Evolutionary conservation across 2,113 vertebrate species (phyloP), one percentile per base, ranked within the genome.

Genomic region (Seriola quinqueradiata): DNA sequence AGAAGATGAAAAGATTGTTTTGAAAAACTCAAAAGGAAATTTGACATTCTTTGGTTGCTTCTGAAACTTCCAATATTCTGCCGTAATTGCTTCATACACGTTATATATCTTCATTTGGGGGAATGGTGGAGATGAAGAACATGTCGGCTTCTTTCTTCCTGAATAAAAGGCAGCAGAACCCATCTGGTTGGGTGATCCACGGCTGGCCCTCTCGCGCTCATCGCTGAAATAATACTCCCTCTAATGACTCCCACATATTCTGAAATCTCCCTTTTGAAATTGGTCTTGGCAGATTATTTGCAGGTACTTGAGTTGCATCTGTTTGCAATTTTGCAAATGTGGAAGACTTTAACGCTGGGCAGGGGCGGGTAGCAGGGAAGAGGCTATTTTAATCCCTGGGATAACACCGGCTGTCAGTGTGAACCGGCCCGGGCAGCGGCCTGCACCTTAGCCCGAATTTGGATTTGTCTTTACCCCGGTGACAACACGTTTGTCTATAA

Each of bases 251-350:
- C 97, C 97, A 97, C 98, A 98, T 97, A 99, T 98, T 98, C 97
- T 98, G 97, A 99, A 99, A 99, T 99, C 98, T 99, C 97, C 97
- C 97, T 99, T 99, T 99, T 98, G 97, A 99, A 99, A 99, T 99
- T 97, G 98, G 97, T 98, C 97, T 99, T 99, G 98, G 98, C 98
- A 99, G 97, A 98, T 99, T 98, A 98, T 99, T 98, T 98, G 98
- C 98, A 99, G 98, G 98, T 99, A 99, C 98, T 99, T 99, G 97
- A 99, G 97, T 97, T 98, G 97, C 98, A 99, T 99, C 98, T 99
- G 98, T 99, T 99, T 99, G 98, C 97, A 99, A 99, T 99, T 99
- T 99, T 97, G 97, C 97, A 98, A 98, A 98, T 97, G 97, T 97
- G 96, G 97, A 98, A 97, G 97, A 97, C 97, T 99, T 97, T 98